Conservation (phyloP, 1,140 invertebrate genomes). For the Metopolophium dirhodum region DNA sequence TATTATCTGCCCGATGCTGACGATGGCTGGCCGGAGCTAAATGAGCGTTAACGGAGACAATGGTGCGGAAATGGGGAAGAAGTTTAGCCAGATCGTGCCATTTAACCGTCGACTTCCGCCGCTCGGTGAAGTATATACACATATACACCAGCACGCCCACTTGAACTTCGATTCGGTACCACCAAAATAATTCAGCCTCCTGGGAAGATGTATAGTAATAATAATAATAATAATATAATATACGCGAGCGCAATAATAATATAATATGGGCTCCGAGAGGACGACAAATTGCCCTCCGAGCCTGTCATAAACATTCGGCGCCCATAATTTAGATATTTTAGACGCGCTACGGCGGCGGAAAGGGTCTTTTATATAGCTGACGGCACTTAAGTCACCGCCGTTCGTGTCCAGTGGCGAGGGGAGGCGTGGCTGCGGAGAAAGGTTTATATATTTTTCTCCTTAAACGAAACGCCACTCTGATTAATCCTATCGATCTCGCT, state of each 20-base stretch:
- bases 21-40: neutral
- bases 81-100: neutral
- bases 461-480: slow-evolving; percentile 30
- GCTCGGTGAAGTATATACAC: neutral
- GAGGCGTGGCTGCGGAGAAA: neutral
- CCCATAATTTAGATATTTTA: slow-evolving; percentile 53
- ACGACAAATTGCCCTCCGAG: slow-evolving; percentile 39
- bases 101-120: slow-evolving; percentile 15
- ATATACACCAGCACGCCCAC: neutral
- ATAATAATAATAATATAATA: slow-evolving; percentile 15
- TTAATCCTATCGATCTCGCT: slow-evolving; percentile 10
- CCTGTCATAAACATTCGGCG: slow-evolving; percentile 51
- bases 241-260: neutral
- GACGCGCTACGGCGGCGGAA: neutral
- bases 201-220: neutral
- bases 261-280: neutral
- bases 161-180: neutral
- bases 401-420: neutral
- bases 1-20: neutral
- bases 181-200: neutral
- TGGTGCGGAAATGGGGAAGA: neutral
- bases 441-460: neutral
- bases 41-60: neutral
- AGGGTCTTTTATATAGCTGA: slow-evolving; percentile 31
- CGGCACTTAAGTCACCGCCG: neutral